Evolutionary conservation across 2,113 vertebrate genomes (phyloP).

Genomic region (Apodemus sylvaticus): DNA sequence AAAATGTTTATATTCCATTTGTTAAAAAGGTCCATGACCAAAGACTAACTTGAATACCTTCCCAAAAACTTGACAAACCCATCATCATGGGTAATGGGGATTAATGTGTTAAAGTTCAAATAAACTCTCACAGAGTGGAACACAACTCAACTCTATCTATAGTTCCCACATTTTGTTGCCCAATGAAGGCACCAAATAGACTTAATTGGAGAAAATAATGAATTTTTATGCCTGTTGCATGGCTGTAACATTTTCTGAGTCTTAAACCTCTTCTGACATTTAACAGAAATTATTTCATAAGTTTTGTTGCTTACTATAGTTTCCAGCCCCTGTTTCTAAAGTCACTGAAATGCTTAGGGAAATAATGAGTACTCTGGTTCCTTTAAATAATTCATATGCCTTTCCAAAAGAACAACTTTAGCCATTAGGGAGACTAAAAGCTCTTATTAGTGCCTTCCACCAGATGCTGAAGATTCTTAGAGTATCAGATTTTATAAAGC

Average conservation of each 20-base stretch:
- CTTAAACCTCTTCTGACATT: neutral
- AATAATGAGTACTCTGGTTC: neutral
- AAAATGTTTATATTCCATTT: neutral
- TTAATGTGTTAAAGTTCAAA: neutral
- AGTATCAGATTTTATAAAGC: neutral
- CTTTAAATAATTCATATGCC: constrained; percentile 36
- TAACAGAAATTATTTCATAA: neutral
- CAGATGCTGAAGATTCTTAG: neutral
- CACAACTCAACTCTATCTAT: neutral
- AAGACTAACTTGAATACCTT: neutral
- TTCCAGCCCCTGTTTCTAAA: neutral
- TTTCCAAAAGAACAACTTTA: constrained; percentile 1
- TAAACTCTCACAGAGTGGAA: neutral
- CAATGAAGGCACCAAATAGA: neutral
- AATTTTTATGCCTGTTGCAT: neutral
- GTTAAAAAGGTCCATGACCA: neutral
- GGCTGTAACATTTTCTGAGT: neutral
- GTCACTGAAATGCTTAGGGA: neutral
- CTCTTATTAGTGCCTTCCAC: neutral
- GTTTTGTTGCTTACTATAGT: neutral
- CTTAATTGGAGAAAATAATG: neutral
- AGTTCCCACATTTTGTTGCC: neutral
- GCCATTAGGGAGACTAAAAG: constrained; percentile 1
- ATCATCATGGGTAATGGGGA: neutral
- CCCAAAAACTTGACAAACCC: neutral